phyloP scores from a whole-genome alignment of 2,888 invertebrate species.

The Eupithecia vulgata region DNA sequence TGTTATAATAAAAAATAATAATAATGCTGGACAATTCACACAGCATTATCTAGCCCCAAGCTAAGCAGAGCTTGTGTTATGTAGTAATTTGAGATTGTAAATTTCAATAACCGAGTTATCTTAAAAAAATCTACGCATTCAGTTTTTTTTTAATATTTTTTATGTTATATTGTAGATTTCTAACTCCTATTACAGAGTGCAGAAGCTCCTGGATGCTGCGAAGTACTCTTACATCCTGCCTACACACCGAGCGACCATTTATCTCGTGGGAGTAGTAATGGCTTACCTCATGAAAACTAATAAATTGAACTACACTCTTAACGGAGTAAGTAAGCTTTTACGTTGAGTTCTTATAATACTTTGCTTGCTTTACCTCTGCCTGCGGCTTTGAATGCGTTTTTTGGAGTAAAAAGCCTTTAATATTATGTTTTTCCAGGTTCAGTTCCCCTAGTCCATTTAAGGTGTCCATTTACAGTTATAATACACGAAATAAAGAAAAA shows the following conservation, averaged over 20 bases:
- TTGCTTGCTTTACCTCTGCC: background rate
- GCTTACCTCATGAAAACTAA: constrained; percentile 78
- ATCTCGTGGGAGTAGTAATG: constrained; percentile 82
- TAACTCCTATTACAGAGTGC: constrained; percentile 64
- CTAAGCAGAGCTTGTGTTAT: no score
- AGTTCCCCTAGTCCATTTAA: no score
- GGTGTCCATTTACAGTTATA: no score
- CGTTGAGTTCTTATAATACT: background rate
- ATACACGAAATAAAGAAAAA: no score
- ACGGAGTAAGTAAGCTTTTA: constrained; percentile 61
- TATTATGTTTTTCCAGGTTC: no score
- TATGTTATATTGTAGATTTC: background rate
- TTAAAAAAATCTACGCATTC: no score
- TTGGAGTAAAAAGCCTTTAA: background rate
- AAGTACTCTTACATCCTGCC: constrained; percentile 82
- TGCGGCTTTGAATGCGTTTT: background rate
- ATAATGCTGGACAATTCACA: no score
- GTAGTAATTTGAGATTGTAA: no score
- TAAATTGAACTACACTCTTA: constrained; percentile 67
- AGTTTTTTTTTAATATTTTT: no score
- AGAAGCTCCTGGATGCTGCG: constrained; percentile 78
- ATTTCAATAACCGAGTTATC: no score
- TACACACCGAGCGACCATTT: constrained; percentile 82
- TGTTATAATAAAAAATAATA: no score
- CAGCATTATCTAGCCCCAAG: no score